phyloP scores from a whole-genome alignment of 2,797 vertebrate species.

The Centroberyx gerrardi region DNA sequence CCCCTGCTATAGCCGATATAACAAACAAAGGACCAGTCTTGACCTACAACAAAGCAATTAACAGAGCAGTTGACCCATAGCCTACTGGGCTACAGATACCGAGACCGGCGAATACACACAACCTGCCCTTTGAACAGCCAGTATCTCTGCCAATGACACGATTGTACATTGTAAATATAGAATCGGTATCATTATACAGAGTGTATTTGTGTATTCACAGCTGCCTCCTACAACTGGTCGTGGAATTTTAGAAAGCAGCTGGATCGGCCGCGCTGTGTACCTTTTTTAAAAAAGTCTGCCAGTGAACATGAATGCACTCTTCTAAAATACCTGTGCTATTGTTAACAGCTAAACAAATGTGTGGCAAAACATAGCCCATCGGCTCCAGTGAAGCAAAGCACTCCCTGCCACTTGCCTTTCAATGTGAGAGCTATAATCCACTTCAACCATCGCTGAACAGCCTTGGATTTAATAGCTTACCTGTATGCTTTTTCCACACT shows the following conservation, averaged over 20 bases:
- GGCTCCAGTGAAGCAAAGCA: slow-evolving; percentile 23
- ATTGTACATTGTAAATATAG: not conserved
- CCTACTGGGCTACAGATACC: not conserved
- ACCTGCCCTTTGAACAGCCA: not conserved
- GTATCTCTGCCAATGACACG: not conserved
- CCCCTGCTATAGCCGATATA: not conserved
- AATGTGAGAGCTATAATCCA: not conserved
- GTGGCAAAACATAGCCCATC: slow-evolving; percentile 11
- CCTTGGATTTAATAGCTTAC: slow-evolving; percentile 39
- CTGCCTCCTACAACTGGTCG: not conserved
- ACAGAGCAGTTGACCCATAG: not conserved
- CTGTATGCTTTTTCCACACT: slow-evolving; percentile 30
- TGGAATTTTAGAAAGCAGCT: slow-evolving; percentile 6
- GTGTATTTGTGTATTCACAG: slow-evolving; percentile 1
- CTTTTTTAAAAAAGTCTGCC: slow-evolving; percentile 13
- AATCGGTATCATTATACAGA: no score
- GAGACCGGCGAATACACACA: not conserved
- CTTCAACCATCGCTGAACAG: slow-evolving; percentile 43
- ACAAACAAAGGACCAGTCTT: not conserved
- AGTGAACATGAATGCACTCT: not conserved
- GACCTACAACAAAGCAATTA: not conserved
- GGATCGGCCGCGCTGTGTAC: slow-evolving; percentile 2
- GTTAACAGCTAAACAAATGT: slow-evolving; percentile 26
- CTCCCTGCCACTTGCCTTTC: slow-evolving; percentile 31
- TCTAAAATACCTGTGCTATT: not conserved